Percentiles rank a stretch among this genome's conserved stretches.
These are phyloP conservation scores for Coenobita brevimanus DNA, from an alignment of 1,140 invertebrate genomes.

Conservation along the genomic window DNA sequence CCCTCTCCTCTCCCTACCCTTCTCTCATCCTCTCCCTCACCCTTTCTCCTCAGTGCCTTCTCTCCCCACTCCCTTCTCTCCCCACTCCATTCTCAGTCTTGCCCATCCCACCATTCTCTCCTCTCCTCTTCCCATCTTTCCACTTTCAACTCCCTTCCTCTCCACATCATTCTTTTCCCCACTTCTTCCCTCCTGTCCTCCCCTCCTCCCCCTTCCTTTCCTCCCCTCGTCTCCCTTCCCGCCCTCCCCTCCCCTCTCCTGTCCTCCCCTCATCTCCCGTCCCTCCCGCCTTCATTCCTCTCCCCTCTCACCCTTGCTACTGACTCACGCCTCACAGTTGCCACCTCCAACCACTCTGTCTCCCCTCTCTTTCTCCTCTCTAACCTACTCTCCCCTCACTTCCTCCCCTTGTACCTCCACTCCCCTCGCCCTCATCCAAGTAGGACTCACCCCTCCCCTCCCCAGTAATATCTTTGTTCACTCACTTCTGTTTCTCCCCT, in stretches of 20 bases:
- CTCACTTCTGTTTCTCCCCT: no score
- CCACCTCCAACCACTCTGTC: no score
- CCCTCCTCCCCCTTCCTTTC: neutral
- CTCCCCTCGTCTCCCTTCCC: neutral
- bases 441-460: no score
- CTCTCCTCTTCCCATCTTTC: neutral
- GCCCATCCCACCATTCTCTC: neutral
- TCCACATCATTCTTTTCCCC: neutral
- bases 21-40: neutral
- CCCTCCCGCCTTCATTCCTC: neutral
- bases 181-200: neutral
- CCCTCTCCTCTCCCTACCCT: neutral
- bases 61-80: neutral
- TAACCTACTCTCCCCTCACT: no score
- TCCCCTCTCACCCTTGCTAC: no score
- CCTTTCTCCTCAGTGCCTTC: neutral
- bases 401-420: no score
- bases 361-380: no score
- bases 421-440: no score
- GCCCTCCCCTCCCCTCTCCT: neutral
- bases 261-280: neutral
- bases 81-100: neutral
- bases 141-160: neutral
- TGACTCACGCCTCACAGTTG: no score
- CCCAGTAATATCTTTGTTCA: no score